Conservation (phyloP, 2,113 vertebrate species). For the Cettia cetti region DNA sequence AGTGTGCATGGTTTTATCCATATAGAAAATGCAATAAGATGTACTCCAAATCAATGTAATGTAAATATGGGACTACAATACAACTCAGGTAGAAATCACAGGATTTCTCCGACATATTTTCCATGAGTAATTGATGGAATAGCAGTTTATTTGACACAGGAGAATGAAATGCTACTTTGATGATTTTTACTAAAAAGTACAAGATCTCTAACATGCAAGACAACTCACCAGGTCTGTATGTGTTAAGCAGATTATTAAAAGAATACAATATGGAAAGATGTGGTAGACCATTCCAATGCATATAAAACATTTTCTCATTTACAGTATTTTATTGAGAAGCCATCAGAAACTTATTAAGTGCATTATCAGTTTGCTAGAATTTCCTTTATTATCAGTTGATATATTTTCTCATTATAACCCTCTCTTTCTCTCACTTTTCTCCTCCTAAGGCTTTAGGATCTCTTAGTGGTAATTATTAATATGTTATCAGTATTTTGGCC, state of each 20-base stretch:
- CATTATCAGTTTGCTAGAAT: neutral
- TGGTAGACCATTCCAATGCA: neutral
- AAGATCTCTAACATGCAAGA: neutral
- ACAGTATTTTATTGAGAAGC: neutral
- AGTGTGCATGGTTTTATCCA: neutral
- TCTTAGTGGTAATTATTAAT: neutral
- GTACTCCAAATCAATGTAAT: neutral
- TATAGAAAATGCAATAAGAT: neutral
- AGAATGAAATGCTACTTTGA: neutral
- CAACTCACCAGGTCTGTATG: neutral
- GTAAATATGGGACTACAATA: neutral
- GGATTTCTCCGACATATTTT: neutral
- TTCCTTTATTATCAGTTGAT: neutral
- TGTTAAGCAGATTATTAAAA: neutral
- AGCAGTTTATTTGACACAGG: neutral
- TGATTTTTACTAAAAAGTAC: neutral
- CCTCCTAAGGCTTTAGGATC: neutral
- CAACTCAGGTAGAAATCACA: neutral
- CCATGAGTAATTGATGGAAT: neutral
- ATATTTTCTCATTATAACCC: neutral
- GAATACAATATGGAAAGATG: neutral
- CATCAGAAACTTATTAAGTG: neutral
- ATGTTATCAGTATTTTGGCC: neutral
- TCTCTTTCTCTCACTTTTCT: neutral
- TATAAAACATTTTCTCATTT: slow-evolving; percentile 1